Evolutionary conservation across 2,113 vertebrate genomes (phyloP).

Genomic region (Tenebrosternarchus preto): DNA sequence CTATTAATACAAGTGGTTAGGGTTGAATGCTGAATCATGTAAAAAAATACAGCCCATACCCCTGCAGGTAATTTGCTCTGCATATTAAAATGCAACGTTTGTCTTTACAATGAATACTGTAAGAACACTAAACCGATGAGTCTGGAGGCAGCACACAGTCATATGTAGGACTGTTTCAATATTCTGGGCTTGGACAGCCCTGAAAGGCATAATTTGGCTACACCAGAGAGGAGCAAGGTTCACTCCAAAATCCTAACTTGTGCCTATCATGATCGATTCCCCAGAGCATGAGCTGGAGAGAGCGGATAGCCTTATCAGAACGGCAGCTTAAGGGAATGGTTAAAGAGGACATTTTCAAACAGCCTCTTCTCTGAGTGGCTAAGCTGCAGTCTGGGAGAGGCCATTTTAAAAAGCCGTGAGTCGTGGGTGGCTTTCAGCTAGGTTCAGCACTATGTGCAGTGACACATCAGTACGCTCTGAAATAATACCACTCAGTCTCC

Average conservation of each 20-base stretch:
- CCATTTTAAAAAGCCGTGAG: constrained; percentile 50
- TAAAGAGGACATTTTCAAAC: constrained; percentile 59
- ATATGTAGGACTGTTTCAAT: constrained; percentile 15
- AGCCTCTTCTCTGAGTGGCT: constrained; percentile 51
- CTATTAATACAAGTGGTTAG: too few species aligned
- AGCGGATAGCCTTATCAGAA: constrained; percentile 50
- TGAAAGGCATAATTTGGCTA: constrained; percentile 13
- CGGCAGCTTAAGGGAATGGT: constrained; percentile 58
- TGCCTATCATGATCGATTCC: constrained; percentile 52
- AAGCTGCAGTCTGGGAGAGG: constrained; percentile 49
- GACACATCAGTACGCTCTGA: constrained; percentile 47
- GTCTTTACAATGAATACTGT: neutral
- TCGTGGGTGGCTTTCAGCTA: constrained; percentile 47
- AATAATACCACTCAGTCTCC: constrained; percentile 47
- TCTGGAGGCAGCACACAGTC: neutral
- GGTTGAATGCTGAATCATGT: too few species aligned
- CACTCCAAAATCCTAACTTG: constrained; percentile 32
- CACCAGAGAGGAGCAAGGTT: constrained; percentile 33
- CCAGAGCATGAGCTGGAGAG: constrained; percentile 53
- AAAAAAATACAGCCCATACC: too few species aligned
- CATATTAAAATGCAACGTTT: neutral
- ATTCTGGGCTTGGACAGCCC: neutral
- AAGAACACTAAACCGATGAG: neutral
- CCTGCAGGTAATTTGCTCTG: neutral
- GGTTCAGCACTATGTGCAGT: constrained; percentile 36